Conservation (phyloP, 2,113 vertebrate species). For the Terrapene triunguis region DNA sequence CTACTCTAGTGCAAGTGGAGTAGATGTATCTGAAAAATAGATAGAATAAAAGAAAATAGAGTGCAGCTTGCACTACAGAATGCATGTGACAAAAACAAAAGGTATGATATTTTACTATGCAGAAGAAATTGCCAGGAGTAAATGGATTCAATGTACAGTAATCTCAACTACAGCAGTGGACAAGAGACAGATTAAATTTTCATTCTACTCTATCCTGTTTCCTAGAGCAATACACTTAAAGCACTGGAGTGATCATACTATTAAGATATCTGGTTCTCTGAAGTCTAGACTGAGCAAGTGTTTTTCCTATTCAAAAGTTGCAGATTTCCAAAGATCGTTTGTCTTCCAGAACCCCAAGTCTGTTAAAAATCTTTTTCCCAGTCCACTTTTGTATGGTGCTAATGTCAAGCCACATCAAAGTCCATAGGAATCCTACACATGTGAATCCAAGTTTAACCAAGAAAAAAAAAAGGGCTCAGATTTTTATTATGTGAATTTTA, state of each 20-base stretch:
- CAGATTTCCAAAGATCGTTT: constrained; percentile 46
- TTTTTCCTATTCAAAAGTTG: constrained; percentile 41
- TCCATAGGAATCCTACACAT: constrained; percentile 49
- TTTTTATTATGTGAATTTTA: constrained; percentile 71
- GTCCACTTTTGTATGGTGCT: constrained; percentile 15
- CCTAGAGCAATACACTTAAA: not conserved
- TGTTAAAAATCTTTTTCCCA: constrained; percentile 34
- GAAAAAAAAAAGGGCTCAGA: not conserved
- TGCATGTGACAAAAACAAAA: constrained; percentile 42
- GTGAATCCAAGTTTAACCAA: constrained; percentile 70
- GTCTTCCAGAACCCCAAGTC: constrained; percentile 17
- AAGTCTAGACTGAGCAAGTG: constrained; percentile 42
- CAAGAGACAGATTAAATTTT: not conserved
- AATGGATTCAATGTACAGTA: constrained; percentile 21
- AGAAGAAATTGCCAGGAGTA: constrained; percentile 23
- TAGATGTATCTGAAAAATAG: not conserved
- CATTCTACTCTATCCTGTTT: not conserved
- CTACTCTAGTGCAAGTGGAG: not conserved
- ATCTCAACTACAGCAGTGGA: not conserved
- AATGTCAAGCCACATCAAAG: constrained; percentile 69
- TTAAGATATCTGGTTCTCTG: constrained; percentile 15
- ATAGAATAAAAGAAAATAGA: constrained; percentile 34
- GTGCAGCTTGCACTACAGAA: constrained; percentile 18
- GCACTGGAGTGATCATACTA: not conserved
- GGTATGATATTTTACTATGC: constrained; percentile 19